Evolutionary conservation across 2,888 invertebrate genomes (phyloP), one percentile per base, ranked within the genome.

Genomic region (Lacanobia oleracea): DNA sequence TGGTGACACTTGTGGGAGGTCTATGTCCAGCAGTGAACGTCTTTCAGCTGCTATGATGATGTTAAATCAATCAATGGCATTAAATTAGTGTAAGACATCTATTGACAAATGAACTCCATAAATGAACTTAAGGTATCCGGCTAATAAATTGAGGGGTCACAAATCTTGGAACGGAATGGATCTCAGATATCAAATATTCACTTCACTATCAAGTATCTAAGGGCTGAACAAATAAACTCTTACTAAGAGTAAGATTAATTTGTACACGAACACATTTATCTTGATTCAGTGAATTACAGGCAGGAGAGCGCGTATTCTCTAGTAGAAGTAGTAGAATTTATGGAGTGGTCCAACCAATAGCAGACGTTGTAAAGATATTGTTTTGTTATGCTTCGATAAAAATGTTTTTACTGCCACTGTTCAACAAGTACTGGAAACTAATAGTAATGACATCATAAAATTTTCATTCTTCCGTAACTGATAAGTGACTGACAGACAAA

Each of bases 151-250:
- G 33, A 50, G 54, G 33, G 6, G 5, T 33, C 6, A 33, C 33
- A 33, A 33, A 27, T 27, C 27, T 27, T 27, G 27, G 27, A 27
- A 27, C 27, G 27, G 27, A 27, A 27, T 1, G 27, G 27, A 27
- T 27, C 27, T 27, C 27, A 27, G 27, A 27, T 27, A 27, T 27
- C 27, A 27, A 27, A 27, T 27, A 33, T 85, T 82, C 64, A 84
- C 67, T 85, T 79, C 61, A 84, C 66, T 65, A 76, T 67, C 51
- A 70, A 65, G 57, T 67, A 75, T 79, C 77, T 27, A 69, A 70
- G 71, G 82, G 72, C 74, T 74, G 23, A 62, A 70, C 63, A 59
- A 81, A 84, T 84, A 69, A 82, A 79, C 76, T 73, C 69, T 61
- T 61, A 73, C 23, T 50, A 59, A 65, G 50, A 60, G 51, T 54